Base-by-base conservation (phyloP, 2,888 invertebrate genomes). In the Troilus luridus region DNA sequence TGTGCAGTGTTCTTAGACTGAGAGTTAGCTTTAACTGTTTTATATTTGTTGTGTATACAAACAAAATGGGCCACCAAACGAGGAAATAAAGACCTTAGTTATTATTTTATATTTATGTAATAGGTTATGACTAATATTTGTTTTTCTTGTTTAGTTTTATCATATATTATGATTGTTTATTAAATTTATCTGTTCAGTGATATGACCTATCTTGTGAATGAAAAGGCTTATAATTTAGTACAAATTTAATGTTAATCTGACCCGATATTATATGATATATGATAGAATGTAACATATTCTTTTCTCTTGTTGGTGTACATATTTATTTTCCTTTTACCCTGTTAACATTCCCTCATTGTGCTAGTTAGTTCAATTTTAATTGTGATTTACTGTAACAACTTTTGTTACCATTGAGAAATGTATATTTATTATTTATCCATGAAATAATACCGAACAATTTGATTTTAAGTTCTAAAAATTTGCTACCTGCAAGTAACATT, bases 11-110 rank as follows among this genome's bases (percentile, higher is more conserved):
- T 77, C 14, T 85, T 90, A 90, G 90, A 90, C 90, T 90, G 90
- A 90, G 24, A 85, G 60, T 90, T 90, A 90, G 90, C 90, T 90
- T 90, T 90, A 90, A 90, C 81, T 90, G 90, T 90, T 90, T 85
- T 85, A 67, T 67, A 67, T 64, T 14, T 67, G 89, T 89, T 89
- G 67, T 88, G 88, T 88, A 88, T 88, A 10, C 59, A 88, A 90
- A 90, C 72, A 19, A 62, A 41, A 90, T 64, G 67, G 90, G 90
- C 67, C 90, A 67, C 56, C 72, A 72, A 90, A 24, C 62, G 21
- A 90, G 56, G 58, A 90, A 90, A 77, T 90, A 64, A 90, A 90
- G 90, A 90, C 90, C 90, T 72, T 90, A 90, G 90, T 77, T 90
- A 24, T 72, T 90, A 56, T 77, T 67, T 67, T 72, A 90, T 90